Evolutionary conservation across 92 coral and sea anemone species (phyloP).

Genomic region (Epizoanthus rinbou): DNA sequence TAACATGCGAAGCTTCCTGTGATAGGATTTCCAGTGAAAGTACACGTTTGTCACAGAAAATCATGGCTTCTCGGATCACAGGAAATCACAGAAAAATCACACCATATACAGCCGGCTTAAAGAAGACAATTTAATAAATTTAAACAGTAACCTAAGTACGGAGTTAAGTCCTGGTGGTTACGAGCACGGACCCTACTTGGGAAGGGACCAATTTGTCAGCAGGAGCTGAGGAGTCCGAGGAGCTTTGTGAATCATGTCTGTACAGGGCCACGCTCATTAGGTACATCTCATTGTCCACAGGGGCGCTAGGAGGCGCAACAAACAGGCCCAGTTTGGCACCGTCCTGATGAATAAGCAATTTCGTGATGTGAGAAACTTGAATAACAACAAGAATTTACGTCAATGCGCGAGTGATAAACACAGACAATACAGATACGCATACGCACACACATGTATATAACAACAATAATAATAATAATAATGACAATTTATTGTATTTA

Average conservation of each 20-base stretch:
- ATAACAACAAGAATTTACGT: neutral
- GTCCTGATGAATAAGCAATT: constrained; percentile 44
- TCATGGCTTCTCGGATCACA: no score
- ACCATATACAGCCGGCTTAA: no score
- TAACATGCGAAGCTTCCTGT: no score
- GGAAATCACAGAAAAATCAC: no score
- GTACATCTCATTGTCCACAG: constrained; percentile 94
- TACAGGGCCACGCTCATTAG: constrained; percentile 95
- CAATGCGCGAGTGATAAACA: no score
- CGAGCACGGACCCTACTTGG: constrained; percentile 79
- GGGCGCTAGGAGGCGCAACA: constrained; percentile 70
- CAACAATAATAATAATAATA: no score
- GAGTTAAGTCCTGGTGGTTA: constrained; percentile 50
- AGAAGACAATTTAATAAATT: no score
- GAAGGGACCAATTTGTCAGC: constrained; percentile 69
- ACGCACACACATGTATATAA: no score
- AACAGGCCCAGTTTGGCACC: constrained; percentile 69
- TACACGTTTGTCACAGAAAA: neutral
- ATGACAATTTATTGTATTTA: no score
- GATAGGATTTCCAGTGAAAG: no score
- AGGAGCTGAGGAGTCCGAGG: constrained; percentile 61
- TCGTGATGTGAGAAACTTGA: neutral
- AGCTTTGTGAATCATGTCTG: constrained; percentile 69
- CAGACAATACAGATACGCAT: no score
- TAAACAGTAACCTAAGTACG: neutral